Evolutionary conservation across 2,113 vertebrate genomes (phyloP).

Genomic region (Trematocara macrostoma): DNA sequence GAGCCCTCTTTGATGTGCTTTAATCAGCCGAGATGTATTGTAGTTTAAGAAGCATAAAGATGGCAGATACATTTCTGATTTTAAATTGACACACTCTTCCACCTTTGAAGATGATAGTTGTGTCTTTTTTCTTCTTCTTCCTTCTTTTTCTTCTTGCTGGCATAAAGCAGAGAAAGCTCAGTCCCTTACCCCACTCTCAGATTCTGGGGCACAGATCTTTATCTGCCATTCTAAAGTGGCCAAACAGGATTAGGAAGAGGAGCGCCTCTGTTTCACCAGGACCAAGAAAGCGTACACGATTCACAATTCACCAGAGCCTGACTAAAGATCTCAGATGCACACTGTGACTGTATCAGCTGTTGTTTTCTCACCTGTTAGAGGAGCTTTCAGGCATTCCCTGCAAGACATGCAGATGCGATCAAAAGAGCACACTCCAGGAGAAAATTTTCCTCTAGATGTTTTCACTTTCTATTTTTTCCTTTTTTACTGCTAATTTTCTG

Average conservation of each 20-base stretch:
- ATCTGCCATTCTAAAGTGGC: conserved; percentile 72
- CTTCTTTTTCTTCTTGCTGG: conserved; percentile 7
- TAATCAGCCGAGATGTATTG: conserved; percentile 90
- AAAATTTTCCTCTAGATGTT: background rate
- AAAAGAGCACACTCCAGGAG: background rate
- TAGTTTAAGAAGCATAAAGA: conserved; percentile 88
- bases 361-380: conserved; percentile 59
- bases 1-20: conserved; percentile 88
- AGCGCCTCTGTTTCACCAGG: conserved; percentile 62
- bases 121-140: conserved; percentile 11
- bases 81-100: conserved; percentile 75
- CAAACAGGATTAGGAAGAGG: conserved; percentile 75
- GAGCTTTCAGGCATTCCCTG: conserved; percentile 11
- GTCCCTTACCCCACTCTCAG: conserved; percentile 65
- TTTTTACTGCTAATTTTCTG: background rate
- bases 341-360: conserved; percentile 52
- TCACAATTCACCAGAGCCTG: conserved; percentile 58
- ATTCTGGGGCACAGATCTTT: conserved; percentile 70
- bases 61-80: conserved; percentile 85
- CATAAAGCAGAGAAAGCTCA: conserved; percentile 64
- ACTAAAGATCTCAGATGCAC: conserved; percentile 62
- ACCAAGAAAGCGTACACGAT: conserved; percentile 61
- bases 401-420: conserved; percentile 22
- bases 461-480: background rate
- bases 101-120: conserved; percentile 75